These are phyloP conservation scores for Apteryx owenii DNA, from an alignment of 2,113 vertebrate species.

Conservation along the genomic window DNA sequence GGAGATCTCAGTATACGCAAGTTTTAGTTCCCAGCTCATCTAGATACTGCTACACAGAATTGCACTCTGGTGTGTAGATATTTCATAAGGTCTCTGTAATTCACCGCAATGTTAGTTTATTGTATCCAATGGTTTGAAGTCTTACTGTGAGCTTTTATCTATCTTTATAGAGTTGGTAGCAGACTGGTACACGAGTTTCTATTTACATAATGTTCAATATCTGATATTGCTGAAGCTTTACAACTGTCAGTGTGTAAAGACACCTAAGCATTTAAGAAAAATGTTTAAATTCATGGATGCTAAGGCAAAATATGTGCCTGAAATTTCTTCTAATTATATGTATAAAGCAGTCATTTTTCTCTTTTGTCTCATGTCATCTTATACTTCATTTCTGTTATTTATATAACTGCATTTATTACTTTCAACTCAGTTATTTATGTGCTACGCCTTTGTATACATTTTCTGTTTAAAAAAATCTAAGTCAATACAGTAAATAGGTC, in stretches of 20 bases:
- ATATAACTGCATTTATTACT: not conserved
- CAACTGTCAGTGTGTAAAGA: not conserved
- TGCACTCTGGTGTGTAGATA: not conserved
- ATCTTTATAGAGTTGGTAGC: not conserved
- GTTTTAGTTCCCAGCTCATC: not conserved
- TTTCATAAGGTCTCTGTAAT: not conserved
- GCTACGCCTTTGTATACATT: not conserved
- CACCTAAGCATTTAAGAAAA: not conserved
- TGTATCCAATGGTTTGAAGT: not conserved
- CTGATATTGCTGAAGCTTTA: not conserved
- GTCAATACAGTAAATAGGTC: not conserved
- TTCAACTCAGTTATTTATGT: not conserved
- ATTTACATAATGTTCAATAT: not conserved
- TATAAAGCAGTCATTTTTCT: not conserved
- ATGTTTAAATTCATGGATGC: not conserved
- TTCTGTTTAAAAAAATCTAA: not conserved
- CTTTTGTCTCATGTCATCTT: not conserved
- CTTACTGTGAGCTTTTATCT: not conserved
- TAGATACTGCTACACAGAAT: not conserved
- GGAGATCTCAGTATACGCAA: accelerated
- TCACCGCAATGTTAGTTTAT: not conserved
- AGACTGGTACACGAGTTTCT: not conserved
- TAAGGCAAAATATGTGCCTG: slow-evolving; percentile 20
- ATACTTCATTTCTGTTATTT: slow-evolving; percentile 8
- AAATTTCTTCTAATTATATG: not conserved